Evolutionary conservation across 2,888 invertebrate species (phyloP).

Genomic region (Calephelis perditalis): DNA sequence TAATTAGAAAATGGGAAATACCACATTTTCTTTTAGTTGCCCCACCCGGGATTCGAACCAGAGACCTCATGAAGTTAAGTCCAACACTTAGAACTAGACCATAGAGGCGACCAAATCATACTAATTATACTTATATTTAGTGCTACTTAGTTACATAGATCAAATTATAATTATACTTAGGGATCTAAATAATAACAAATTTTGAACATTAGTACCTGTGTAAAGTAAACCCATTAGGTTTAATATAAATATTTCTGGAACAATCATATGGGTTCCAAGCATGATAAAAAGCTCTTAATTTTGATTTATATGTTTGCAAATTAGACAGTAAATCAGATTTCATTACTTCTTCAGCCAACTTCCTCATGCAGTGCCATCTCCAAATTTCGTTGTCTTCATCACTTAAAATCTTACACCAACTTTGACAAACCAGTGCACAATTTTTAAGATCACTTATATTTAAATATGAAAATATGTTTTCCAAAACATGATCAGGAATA

Average conservation of each 20-base stretch:
- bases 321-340: slow-evolving; percentile 94
- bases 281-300: slow-evolving; percentile 94
- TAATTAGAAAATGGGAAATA: no score
- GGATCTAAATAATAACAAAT: slow-evolving; percentile 1
- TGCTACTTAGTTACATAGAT: no score
- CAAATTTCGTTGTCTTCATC: slow-evolving; percentile 98
- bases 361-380: slow-evolving; percentile 92
- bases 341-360: slow-evolving; percentile 89
- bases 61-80: no score
- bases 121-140: no score
- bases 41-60: no score
- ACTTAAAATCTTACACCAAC: slow-evolving; percentile 93
- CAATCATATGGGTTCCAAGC: slow-evolving; percentile 99
- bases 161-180: not conserved
- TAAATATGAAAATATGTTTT: slow-evolving; percentile 94
- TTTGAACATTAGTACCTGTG: slow-evolving; percentile 80
- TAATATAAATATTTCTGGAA: slow-evolving; percentile 97
- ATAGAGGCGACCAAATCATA: no score
- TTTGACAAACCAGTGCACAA: slow-evolving; percentile 95
- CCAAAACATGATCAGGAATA: slow-evolving; percentile 84
- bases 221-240: slow-evolving; percentile 97
- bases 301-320: slow-evolving; percentile 93
- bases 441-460: slow-evolving; percentile 90
- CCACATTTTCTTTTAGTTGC: no score
- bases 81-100: no score